Evolutionary conservation across 1,140 invertebrate genomes (phyloP), one percentile per base, ranked within the genome.

Genomic region (Nasonia longicornis): DNA sequence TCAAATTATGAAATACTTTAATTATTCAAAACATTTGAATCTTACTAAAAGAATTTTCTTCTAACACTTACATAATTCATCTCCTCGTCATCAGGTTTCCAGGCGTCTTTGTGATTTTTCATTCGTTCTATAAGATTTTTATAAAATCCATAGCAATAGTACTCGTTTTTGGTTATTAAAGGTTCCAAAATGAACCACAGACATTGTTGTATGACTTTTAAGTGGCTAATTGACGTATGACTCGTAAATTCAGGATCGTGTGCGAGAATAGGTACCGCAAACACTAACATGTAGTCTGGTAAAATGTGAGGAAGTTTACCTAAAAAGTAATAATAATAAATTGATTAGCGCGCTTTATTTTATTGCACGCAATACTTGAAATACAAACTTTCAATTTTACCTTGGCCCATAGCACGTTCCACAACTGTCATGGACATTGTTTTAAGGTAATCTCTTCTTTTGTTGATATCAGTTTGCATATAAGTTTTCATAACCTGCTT

Each of bases 221-320:
- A 92, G 85, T 97, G 95, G 14, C 92, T 91, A 6, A 95, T 90
- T 87, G 97, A 94, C 83, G 95, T 93, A 87, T 95, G 94, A 82
- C 93, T 92, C 35, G 94, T 95, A 85, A 96, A 97, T 83, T 94
- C 93, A 8, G 97, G 96, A 90, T 98, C 96, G 89, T 99, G 97
- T 6, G 97, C 95, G 20, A 99, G 92, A 45, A 99, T 93, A 73
- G 98, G 96, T 74, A 99, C 95, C 3, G 97, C 96, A 90, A 98
- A 99, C 74, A 98, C 96, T 84, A 99, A 89, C 94, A 98, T 98
- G 89, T 98, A 99, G 91, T 99, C 98, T 74, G 98, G 98, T 87
- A 97, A 91, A 87, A 97, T 96, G 87, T 96, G 95, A n/a, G 95
- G 94, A 85, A 97, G 87, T 90, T 96, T 95, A 84, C 92, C 89